phyloP scores from a whole-genome alignment of 2,888 invertebrate genomes.

The Microplitis manilae region DNA sequence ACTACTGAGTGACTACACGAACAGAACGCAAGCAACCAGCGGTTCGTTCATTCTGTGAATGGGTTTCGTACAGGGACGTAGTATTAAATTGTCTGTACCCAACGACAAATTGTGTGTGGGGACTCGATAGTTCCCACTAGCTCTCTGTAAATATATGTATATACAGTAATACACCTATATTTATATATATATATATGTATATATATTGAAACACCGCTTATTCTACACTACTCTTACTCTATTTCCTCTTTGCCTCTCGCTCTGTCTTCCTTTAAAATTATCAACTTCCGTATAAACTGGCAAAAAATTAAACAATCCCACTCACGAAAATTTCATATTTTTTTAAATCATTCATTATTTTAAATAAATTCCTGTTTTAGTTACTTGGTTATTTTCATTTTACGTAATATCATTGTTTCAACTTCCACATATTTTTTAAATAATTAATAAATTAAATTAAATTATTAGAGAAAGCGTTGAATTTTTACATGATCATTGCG shows the following conservation, averaged over 20 bases:
- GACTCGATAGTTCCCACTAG: background rate
- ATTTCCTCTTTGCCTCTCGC: conserved; percentile 19
- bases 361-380: background rate
- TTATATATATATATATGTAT: background rate
- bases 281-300: conserved; percentile 17
- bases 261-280: background rate
- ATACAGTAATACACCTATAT: background rate
- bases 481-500: background rate
- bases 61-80: conserved; percentile 61
- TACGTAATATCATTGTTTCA: background rate
- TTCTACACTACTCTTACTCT: conserved; percentile 2
- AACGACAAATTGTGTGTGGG: background rate
- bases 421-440: background rate
- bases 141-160: background rate
- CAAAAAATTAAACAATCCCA: background rate
- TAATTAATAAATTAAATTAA: background rate
- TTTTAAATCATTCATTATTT: background rate
- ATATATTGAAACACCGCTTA: background rate
- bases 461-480: background rate
- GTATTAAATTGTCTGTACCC: background rate
- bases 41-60: conserved; percentile 66
- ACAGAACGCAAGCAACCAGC: conserved; percentile 55
- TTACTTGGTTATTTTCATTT: background rate
- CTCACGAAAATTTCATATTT: background rate
- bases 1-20: conserved; percentile 64